These are phyloP conservation scores for Papio anubis DNA, from an alignment of 2,113 vertebrate genomes.

Conservation along the genomic window DNA sequence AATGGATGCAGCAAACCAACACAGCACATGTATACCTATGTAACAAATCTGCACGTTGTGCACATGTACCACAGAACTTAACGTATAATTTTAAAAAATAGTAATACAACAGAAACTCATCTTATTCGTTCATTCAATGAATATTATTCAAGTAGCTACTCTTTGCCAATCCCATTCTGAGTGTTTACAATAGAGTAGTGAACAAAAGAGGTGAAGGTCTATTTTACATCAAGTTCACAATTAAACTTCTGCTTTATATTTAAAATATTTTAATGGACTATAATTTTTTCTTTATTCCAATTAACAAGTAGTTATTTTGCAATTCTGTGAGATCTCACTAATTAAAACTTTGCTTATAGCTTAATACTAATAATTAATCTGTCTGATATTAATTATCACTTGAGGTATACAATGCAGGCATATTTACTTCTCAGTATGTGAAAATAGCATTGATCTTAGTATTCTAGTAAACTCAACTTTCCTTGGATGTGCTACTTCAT, in stretches of 20 bases:
- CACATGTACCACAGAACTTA: too few species aligned
- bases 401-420: background rate
- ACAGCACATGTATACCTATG: too few species aligned
- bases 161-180: background rate
- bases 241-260: background rate
- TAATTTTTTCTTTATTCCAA: background rate
- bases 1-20: too few species aligned
- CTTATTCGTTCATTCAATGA: background rate
- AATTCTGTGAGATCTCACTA: constrained; percentile 5
- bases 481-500: background rate
- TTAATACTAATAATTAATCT: constrained; percentile 5
- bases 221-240: background rate
- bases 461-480: background rate
- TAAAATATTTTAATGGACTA: background rate
- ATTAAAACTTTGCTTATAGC: constrained; percentile 37
- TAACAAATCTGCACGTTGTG: too few species aligned
- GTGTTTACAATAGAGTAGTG: background rate
- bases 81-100: background rate
- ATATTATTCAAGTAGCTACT: background rate
- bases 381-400: constrained; percentile 43
- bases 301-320: background rate
- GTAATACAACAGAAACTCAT: background rate
- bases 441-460: background rate
- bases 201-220: background rate
- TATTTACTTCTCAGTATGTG: constrained; percentile 12